Base-by-base conservation (phyloP, 2,797 vertebrate species). In the Eospalax fontanierii region DNA sequence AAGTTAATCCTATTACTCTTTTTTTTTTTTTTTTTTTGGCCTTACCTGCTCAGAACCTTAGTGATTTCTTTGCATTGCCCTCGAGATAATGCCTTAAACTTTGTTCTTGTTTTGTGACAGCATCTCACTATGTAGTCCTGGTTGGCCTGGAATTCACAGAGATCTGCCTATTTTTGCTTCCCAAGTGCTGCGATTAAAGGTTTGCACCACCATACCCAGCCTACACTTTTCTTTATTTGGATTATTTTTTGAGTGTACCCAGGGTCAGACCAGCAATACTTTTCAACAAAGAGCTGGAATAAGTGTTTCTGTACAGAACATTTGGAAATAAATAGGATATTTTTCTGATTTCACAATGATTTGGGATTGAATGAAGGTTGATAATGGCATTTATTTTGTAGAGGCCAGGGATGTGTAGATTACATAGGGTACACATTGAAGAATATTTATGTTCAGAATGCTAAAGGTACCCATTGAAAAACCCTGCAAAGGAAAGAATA, bases 31-130 rank as follows among this genome's bases (percentile, higher is more conserved):
- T 68, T n/a, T 50, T 50, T 50, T 11, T 11, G 6, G 6, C 46
- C 87, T 57, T 85, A 76, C 6, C 57, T 80, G 21, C 50, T 90
- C 16, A 93, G 85, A 93, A 95, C 54, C 38, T 84, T 87, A 75
- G 71, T 87, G 30, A 7, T 80, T 87, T 90, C 46, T 86, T 92
- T 91, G 61, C 43, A 40, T 93, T 92, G 10, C 24, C 40, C 19
- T 93, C 21, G 79, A 33, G 46, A 65, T 85, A 87, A 89, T 43
- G 22, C 40, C 74, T 79, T 66, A 68, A 50, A 54, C n/a, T 84
- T n/a, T 12, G 26, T 92, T 87, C 16, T 73, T 28, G 14, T 75
- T 75, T 30, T 18, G 24, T 28, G 40, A 28, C 15, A 54, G 16
- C 8, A 18, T 57, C 33, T 57, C 30, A 50, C 63, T 70, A 5